These are phyloP conservation scores for Phrynocephalus versicolor DNA, from an alignment of 2,113 vertebrate species.

Conservation along the genomic window DNA sequence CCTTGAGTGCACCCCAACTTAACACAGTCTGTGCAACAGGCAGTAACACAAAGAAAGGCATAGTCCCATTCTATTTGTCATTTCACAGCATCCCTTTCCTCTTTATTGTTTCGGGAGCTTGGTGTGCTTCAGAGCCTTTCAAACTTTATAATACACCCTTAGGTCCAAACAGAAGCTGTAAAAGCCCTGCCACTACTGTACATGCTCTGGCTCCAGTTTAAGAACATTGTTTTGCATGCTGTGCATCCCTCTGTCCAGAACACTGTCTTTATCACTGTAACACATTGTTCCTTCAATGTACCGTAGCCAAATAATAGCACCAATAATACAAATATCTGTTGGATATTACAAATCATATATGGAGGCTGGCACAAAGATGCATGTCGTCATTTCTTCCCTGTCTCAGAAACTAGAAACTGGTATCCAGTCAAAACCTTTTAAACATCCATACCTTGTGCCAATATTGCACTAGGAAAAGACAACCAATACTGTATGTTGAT, in stretches of 20 bases:
- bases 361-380: neutral
- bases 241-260: neutral
- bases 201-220: neutral
- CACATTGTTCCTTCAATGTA: neutral
- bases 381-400: neutral
- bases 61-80: neutral
- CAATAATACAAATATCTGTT: neutral
- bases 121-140: neutral
- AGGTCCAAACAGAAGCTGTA: neutral
- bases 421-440: neutral
- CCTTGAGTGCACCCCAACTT: slow-evolving; percentile 4
- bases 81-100: slow-evolving; percentile 8
- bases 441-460: neutral
- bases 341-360: neutral
- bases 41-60: slow-evolving; percentile 20
- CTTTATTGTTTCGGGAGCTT: neutral
- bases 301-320: neutral
- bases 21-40: neutral
- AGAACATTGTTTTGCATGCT: neutral
- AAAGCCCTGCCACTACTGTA: neutral
- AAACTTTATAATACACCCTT: neutral
- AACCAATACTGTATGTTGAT: neutral
- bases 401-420: neutral
- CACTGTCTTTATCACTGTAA: neutral
- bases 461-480: neutral